Evolutionary conservation across 1,140 invertebrate genomes (phyloP).

Genomic region (Aphis gossypii): DNA sequence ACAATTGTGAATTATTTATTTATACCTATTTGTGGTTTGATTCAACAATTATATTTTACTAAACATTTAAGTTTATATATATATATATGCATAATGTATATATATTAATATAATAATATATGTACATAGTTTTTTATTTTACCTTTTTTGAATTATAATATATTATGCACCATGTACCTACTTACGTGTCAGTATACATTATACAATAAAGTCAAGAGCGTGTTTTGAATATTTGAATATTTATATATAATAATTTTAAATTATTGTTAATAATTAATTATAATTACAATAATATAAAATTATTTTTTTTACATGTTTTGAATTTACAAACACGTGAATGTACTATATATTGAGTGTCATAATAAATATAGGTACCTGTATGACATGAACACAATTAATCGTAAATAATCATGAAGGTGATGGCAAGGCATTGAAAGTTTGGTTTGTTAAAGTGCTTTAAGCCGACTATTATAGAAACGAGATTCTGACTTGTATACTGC

Average conservation of each 20-base stretch:
- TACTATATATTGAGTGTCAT: neutral
- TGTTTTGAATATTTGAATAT: constrained; percentile 3
- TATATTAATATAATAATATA: neutral
- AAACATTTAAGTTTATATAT: neutral
- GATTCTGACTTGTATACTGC: neutral
- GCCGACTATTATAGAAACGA: neutral
- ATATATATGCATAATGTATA: neutral
- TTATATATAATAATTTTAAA: neutral
- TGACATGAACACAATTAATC: neutral
- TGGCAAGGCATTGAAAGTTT: neutral
- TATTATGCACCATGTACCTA: neutral
- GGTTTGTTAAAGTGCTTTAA: neutral
- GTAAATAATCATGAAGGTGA: neutral
- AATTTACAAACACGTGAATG: neutral
- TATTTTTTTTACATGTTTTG: neutral
- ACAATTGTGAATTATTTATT: neutral
- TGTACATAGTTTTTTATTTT: neutral
- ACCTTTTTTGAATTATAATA: neutral
- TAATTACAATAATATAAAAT: neutral
- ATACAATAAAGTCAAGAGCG: neutral
- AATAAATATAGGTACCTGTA: neutral
- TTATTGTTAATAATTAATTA: constrained; percentile 5
- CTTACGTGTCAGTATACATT: neutral
- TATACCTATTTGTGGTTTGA: neutral
- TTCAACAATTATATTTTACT: neutral